A percentile compares a stretch with the other conserved stretches of the same genome.
phyloP scores from a whole-genome alignment of 2,888 invertebrate genomes.

The Andrena bicolor region DNA sequence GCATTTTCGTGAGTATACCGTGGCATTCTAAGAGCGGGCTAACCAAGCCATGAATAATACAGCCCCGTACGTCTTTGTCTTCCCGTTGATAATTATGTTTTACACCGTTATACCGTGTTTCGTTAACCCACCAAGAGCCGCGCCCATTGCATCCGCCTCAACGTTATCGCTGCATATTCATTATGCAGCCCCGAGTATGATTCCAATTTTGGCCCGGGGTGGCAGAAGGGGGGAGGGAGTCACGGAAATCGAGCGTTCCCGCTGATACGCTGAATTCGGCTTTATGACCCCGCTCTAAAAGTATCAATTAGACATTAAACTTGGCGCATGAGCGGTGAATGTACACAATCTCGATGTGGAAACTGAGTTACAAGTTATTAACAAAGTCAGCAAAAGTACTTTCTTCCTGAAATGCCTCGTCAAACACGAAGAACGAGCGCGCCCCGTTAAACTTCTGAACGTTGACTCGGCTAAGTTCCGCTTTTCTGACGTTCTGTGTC shows the following conservation, averaged over 20 bases:
- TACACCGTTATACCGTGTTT: constrained; percentile 82
- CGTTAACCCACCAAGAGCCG: constrained; percentile 77
- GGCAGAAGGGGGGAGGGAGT: background rate
- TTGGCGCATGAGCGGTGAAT: constrained; percentile 29
- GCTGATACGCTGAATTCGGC: constrained; percentile 11
- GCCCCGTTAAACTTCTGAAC: constrained; percentile 63
- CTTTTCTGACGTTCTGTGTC: constrained; percentile 51
- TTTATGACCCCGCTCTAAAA: constrained; percentile 5
- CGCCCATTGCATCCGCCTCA: constrained; percentile 75
- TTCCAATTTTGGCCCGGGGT: constrained; percentile 53
- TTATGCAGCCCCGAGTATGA: constrained; percentile 79
- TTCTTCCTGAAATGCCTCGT: constrained; percentile 67
- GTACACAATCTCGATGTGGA: constrained; percentile 49
- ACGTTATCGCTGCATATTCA: constrained; percentile 81
- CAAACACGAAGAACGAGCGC: constrained; percentile 63
- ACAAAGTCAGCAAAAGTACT: constrained; percentile 68
- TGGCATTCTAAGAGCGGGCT: constrained; percentile 77
- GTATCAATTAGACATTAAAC: constrained; percentile 58
- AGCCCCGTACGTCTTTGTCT: constrained; percentile 79
- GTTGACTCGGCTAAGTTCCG: constrained; percentile 62
- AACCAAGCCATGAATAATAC: constrained; percentile 82
- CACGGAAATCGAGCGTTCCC: background rate
- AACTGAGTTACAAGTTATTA: constrained; percentile 67
- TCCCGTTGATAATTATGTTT: constrained; percentile 82
- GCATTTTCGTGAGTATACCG: constrained; percentile 72